Conservation (phyloP, 2,797 vertebrate genomes). For the Argyrosomus regius region DNA sequence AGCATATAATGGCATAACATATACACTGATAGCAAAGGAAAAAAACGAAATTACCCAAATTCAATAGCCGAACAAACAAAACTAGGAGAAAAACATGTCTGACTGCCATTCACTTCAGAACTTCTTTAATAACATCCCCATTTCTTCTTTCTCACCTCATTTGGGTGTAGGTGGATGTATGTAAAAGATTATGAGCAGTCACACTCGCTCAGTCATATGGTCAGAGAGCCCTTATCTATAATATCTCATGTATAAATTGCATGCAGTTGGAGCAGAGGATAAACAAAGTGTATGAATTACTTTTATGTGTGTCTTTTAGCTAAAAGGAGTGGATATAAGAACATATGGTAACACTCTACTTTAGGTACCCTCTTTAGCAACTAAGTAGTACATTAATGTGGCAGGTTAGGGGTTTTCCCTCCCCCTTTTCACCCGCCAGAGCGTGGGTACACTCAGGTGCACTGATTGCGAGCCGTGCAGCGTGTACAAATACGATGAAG, state of each 20-base stretch:
- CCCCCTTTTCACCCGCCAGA: too few species aligned
- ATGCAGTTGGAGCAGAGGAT: neutral
- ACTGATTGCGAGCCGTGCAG: too few species aligned
- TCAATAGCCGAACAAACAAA: conserved; percentile 4
- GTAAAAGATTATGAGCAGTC: neutral
- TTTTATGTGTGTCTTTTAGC: neutral
- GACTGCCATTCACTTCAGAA: neutral
- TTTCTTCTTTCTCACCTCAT: neutral
- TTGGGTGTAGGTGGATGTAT: neutral
- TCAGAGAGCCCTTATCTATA: neutral
- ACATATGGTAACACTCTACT: neutral
- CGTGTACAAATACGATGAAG: too few species aligned
- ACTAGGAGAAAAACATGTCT: neutral
- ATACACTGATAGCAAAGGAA: neutral
- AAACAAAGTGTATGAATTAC: neutral
- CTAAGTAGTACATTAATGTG: neutral
- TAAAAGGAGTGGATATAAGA: neutral
- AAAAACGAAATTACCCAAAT: neutral
- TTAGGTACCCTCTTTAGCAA: neutral
- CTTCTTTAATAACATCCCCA: neutral
- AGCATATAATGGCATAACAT: conserved; percentile 4
- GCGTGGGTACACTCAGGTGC: too few species aligned
- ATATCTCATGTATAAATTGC: neutral
- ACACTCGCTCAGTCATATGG: neutral
- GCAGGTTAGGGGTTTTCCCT: too few species aligned